Evolutionary conservation across 2,113 vertebrate species (phyloP).

Genomic region (Coturnix japonica): DNA sequence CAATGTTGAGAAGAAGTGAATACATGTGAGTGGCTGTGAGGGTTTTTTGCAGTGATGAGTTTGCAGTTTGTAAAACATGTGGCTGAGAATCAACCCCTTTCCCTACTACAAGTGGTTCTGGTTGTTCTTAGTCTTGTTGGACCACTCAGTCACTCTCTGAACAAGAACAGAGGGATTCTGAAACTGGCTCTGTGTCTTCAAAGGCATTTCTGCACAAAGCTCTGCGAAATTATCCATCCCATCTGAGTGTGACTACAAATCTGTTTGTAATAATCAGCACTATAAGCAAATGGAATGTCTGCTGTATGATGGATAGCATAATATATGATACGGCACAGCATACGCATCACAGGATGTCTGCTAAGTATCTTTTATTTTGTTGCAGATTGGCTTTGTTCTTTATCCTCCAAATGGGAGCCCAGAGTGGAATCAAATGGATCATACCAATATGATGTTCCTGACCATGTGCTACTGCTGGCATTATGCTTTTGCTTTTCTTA

Average conservation of each 20-base stretch:
- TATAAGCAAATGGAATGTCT: background rate
- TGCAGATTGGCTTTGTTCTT: constrained; percentile 92
- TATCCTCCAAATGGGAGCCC: constrained; percentile 84
- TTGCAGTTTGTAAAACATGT: background rate
- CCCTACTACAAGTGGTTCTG: fast-evolving
- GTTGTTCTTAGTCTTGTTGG: background rate
- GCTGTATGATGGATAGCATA: background rate
- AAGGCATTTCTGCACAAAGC: background rate
- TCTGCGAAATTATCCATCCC: background rate
- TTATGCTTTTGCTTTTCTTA: constrained; percentile 83
- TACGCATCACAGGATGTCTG: background rate
- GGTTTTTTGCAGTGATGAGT: background rate
- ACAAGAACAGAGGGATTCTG: background rate
- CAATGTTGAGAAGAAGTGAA: background rate
- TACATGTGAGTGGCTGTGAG: background rate
- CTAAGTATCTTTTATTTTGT: constrained; percentile 33
- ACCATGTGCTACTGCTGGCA: constrained; percentile 95
- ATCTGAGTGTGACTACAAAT: background rate
- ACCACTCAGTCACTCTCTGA: background rate
- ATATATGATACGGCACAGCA: background rate
- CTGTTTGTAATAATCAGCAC: background rate
- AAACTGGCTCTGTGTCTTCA: background rate
- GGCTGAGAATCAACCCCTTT: background rate
- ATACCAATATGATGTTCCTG: constrained; percentile 88
- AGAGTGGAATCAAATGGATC: constrained; percentile 87